Percentiles rank a stretch among this genome's conserved stretches.
These are phyloP conservation scores for Halesus radiatus DNA, from an alignment of 1,140 invertebrate species.

Conservation along the genomic window DNA sequence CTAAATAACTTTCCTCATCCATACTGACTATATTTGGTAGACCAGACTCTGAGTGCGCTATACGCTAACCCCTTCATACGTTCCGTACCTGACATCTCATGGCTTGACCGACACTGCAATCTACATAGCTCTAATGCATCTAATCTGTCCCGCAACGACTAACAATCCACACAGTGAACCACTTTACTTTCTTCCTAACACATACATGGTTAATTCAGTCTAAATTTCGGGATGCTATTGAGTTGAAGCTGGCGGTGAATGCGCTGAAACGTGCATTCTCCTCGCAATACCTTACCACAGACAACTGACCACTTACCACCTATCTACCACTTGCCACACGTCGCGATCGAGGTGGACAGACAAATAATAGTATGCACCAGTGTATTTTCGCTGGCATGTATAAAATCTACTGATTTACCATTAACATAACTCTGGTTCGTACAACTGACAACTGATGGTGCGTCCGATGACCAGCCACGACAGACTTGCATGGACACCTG, in stretches of 20 bases:
- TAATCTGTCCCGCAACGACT: too few relatives aligned
- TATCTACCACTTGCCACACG: too few relatives aligned
- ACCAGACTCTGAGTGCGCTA: background rate
- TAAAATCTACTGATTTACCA: slow-evolving; percentile 25
- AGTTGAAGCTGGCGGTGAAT: slow-evolving; percentile 11
- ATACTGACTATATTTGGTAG: slow-evolving; percentile 25
- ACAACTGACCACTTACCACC: too few relatives aligned
- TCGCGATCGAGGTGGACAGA: background rate
- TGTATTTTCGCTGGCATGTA: background rate
- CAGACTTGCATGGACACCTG: background rate
- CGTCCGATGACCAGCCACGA: too few relatives aligned
- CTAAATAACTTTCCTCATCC: slow-evolving; percentile 17
- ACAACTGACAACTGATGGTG: background rate
- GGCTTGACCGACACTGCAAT: too few relatives aligned
- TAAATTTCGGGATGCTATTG: background rate
- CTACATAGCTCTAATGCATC: too few relatives aligned
- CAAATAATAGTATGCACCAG: background rate
- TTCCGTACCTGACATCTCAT: too few relatives aligned
- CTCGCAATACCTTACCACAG: too few relatives aligned
- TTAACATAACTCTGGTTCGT: slow-evolving; percentile 18
- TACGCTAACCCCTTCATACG: too few relatives aligned
- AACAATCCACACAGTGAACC: background rate
- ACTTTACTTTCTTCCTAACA: background rate
- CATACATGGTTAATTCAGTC: background rate
- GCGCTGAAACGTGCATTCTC: slow-evolving; percentile 23